Evolutionary conservation across 2,113 vertebrate genomes (phyloP).

Genomic region (Origma solitaria): DNA sequence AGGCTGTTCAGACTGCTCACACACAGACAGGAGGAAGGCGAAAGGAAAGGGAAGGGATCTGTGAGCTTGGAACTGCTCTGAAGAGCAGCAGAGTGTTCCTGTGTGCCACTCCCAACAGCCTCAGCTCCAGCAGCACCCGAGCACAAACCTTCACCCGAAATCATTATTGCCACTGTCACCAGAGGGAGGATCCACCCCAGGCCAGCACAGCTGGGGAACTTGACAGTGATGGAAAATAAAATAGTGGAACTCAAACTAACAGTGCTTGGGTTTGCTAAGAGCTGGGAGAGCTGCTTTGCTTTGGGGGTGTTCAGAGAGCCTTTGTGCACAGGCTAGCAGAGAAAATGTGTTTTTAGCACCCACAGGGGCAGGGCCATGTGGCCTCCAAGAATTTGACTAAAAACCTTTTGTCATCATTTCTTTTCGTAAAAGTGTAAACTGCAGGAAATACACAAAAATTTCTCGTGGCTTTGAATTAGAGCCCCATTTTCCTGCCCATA

Average conservation of each 20-base stretch:
- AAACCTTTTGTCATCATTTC: not conserved
- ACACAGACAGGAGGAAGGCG: not conserved
- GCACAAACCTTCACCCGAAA: not conserved
- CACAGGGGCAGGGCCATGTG: rapidly evolving
- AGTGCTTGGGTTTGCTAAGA: not conserved
- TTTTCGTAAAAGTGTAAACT: not conserved
- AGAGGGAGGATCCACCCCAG: not conserved
- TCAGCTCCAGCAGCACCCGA: not conserved
- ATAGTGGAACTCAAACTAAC: not conserved
- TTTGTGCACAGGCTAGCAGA: not conserved
- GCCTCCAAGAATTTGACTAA: not conserved
- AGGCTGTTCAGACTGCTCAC: not conserved
- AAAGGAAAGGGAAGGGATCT: no score
- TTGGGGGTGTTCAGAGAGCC: not conserved
- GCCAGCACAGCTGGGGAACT: not conserved
- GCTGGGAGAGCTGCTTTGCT: not conserved
- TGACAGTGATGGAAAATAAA: not conserved
- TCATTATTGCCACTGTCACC: not conserved
- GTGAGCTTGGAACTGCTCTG: not conserved
- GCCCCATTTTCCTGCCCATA: not conserved
- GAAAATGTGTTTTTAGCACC: not conserved
- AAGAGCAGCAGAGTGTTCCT: not conserved
- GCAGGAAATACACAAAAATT: not conserved
- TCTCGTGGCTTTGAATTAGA: not conserved
- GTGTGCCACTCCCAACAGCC: not conserved